Evolutionary conservation across 2,113 vertebrate genomes (phyloP).

Genomic region (Oryzias celebensis): DNA sequence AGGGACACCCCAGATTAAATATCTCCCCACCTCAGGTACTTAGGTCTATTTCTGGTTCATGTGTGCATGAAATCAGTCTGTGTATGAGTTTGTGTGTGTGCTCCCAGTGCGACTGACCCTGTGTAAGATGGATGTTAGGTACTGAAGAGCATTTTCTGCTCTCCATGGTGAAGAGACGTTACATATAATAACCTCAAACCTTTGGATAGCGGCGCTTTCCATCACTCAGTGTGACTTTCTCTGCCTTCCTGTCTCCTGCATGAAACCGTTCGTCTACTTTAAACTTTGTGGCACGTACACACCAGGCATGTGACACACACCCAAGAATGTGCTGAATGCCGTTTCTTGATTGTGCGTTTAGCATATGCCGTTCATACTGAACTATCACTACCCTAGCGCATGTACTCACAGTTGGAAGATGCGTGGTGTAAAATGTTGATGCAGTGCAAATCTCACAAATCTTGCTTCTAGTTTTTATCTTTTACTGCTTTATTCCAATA

Average conservation of each 20-base stretch:
- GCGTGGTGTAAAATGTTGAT: too few relatives aligned
- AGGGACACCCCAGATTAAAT: slow-evolving; percentile 23
- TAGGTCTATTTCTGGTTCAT: slow-evolving; percentile 11
- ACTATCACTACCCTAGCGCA: too few relatives aligned
- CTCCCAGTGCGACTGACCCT: slow-evolving; percentile 12
- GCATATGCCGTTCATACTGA: too few relatives aligned
- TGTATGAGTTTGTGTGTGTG: slow-evolving; percentile 7
- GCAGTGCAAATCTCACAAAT: too few relatives aligned
- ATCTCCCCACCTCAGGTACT: not conserved
- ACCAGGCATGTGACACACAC: too few relatives aligned
- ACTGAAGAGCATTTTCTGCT: slow-evolving; percentile 31
- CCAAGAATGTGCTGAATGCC: too few relatives aligned
- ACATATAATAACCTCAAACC: slow-evolving; percentile 41
- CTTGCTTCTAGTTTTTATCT: too few relatives aligned
- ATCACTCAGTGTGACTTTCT: slow-evolving; percentile 26
- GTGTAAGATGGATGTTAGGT: slow-evolving; percentile 46
- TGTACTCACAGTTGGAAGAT: too few relatives aligned
- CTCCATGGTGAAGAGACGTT: slow-evolving; percentile 33
- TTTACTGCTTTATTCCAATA: too few relatives aligned
- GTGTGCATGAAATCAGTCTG: not conserved
- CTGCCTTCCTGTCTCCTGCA: slow-evolving; percentile 12
- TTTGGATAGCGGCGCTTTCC: slow-evolving; percentile 22
- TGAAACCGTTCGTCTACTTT: slow-evolving; percentile 19
- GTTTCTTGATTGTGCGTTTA: too few relatives aligned
- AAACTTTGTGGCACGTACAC: too few relatives aligned